Conservation (phyloP, 2,113 vertebrate species). For the rabbit (Oryctolagus cuniculus) region DNA sequence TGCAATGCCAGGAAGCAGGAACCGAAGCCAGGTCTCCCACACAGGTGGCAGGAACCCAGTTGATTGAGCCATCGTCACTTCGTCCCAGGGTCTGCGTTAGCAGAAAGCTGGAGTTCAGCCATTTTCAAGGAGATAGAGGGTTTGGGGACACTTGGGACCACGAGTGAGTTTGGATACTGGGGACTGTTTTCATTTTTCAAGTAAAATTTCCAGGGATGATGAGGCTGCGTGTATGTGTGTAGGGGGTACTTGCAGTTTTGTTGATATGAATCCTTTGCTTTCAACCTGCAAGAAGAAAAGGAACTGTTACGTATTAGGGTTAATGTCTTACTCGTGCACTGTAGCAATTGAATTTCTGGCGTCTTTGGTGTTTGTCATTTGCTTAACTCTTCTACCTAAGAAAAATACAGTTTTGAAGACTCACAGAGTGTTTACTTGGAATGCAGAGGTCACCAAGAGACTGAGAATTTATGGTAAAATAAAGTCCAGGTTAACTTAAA, state of each 20-base stretch:
- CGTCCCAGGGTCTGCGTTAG: too few relatives aligned
- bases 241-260: background rate
- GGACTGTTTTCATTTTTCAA: slow-evolving; percentile 15
- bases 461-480: slow-evolving; percentile 33
- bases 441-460: slow-evolving; percentile 1
- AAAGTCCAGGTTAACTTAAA: slow-evolving; percentile 46
- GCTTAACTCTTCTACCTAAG: slow-evolving; percentile 1
- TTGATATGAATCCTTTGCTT: background rate
- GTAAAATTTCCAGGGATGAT: background rate
- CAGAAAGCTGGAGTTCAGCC: background rate
- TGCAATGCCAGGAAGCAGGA: too few relatives aligned
- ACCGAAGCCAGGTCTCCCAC: too few relatives aligned
- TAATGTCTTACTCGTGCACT: slow-evolving; percentile 6
- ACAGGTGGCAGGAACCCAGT: too few relatives aligned
- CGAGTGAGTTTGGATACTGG: background rate
- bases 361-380: slow-evolving; percentile 17
- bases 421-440: slow-evolving; percentile 10
- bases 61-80: too few relatives aligned
- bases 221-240: background rate
- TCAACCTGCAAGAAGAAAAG: slow-evolving; percentile 2
- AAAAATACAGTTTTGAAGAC: slow-evolving; percentile 48
- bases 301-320: background rate
- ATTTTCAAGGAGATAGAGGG: background rate
- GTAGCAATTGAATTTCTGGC: slow-evolving; percentile 12
- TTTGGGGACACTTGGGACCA: background rate